Evolutionary conservation across 2,113 vertebrate genomes (phyloP).

Genomic region (Cynoglossus semilaevis): DNA sequence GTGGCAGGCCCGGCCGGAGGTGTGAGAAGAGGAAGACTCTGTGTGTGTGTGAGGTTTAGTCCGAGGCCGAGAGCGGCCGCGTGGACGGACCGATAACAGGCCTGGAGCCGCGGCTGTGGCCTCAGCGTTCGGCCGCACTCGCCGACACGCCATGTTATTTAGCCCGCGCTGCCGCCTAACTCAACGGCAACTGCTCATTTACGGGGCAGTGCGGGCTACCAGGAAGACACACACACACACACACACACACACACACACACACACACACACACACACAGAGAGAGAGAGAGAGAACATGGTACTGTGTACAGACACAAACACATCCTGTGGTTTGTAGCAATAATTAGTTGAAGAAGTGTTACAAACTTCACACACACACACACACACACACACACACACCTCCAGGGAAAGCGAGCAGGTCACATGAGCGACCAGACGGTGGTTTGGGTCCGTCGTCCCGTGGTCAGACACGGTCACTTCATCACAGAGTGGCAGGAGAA

Average conservation of each 20-base stretch:
- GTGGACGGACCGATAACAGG: slow-evolving; percentile 76
- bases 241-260: slow-evolving; percentile 26
- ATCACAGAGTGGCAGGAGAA: slow-evolving; percentile 59
- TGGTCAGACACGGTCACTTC: slow-evolving; percentile 62
- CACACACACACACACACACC: slow-evolving; percentile 16
- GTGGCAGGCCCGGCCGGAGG: slow-evolving; percentile 59
- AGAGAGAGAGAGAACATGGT: slow-evolving; percentile 56
- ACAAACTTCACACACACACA: slow-evolving; percentile 26
- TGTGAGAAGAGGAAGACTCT: slow-evolving; percentile 71
- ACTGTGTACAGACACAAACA: slow-evolving; percentile 64
- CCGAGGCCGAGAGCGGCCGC: slow-evolving; percentile 65
- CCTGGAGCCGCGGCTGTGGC: slow-evolving; percentile 72
- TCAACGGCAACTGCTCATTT: slow-evolving; percentile 77
- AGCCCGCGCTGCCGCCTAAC: slow-evolving; percentile 73
- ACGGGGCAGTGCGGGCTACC: slow-evolving; percentile 76
- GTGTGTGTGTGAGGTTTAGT: slow-evolving; percentile 72
- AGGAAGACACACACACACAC: slow-evolving; percentile 48
- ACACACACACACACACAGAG: slow-evolving; percentile 47
- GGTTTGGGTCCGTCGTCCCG: slow-evolving; percentile 66
- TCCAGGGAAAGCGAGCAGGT: slow-evolving; percentile 40
- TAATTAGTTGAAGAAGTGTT: slow-evolving; percentile 61
- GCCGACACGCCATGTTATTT: slow-evolving; percentile 77
- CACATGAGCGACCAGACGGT: slow-evolving; percentile 74
- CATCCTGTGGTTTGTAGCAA: slow-evolving; percentile 45
- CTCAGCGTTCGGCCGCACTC: slow-evolving; percentile 74